phyloP scores from a whole-genome alignment of 2,113 vertebrate species.

The Festucalex cinctus region DNA sequence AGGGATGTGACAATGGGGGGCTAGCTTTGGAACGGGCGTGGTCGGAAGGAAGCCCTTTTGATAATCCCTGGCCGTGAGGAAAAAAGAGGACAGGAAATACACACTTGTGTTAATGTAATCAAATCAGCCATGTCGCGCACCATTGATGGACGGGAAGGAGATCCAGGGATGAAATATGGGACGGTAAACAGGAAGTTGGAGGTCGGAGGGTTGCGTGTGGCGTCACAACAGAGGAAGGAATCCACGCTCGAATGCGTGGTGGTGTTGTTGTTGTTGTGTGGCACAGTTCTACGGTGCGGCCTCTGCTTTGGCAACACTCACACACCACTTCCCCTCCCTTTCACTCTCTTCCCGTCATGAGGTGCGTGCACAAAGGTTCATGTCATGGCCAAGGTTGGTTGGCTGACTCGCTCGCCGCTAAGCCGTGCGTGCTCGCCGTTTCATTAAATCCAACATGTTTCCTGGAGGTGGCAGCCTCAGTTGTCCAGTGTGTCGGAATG shows the following conservation, averaged over 20 bases:
- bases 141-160: background rate
- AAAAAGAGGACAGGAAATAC: slow-evolving; percentile 6
- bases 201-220: slow-evolving; percentile 38
- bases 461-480: background rate
- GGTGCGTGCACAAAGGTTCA: slow-evolving; percentile 25
- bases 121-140: background rate
- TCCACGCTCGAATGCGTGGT: slow-evolving; percentile 25
- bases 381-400: slow-evolving; percentile 40
- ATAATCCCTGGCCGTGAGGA: slow-evolving; percentile 3
- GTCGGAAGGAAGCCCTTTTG: slow-evolving; percentile 14
- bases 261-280: slow-evolving; percentile 22
- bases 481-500: background rate
- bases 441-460: slow-evolving; percentile 1
- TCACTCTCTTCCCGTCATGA: slow-evolving; percentile 25
- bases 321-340: slow-evolving; percentile 1
- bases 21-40: background rate
- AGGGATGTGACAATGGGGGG: background rate
- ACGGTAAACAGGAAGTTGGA: slow-evolving; percentile 31
- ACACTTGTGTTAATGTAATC: slow-evolving; percentile 3
- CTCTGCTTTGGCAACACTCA: slow-evolving; percentile 63
- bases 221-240: slow-evolving; percentile 35
- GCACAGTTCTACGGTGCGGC: slow-evolving; percentile 33
- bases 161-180: slow-evolving; percentile 18
- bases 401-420: background rate
- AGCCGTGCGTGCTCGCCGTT: background rate